phyloP scores from a whole-genome alignment of 2,888 invertebrate species.

The Stenodema calcarata region DNA sequence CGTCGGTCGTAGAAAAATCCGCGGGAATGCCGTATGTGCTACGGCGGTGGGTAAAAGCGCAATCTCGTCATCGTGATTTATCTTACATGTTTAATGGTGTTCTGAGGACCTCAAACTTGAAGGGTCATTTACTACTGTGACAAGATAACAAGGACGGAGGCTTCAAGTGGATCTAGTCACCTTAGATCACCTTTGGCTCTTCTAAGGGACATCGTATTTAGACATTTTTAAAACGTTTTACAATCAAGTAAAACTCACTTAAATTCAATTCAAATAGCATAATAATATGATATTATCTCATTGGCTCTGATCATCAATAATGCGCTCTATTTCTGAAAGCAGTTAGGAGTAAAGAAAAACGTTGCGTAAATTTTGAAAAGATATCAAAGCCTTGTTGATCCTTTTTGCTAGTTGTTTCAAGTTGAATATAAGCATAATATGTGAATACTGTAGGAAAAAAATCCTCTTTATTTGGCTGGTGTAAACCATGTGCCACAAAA shows the following conservation, averaged over 20 bases:
- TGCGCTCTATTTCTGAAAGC: too few relatives aligned
- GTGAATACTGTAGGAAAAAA: too few relatives aligned
- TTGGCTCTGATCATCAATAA: too few relatives aligned
- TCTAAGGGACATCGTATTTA: not conserved
- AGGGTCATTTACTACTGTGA: conserved; percentile 20
- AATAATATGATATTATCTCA: too few relatives aligned
- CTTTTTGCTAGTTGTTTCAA: too few relatives aligned
- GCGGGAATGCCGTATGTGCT: not conserved
- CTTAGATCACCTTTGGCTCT: not conserved
- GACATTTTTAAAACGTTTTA: not conserved
- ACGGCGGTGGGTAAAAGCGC: not conserved
- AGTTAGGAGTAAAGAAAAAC: too few relatives aligned
- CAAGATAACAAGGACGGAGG: not conserved
- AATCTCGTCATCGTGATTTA: not conserved
- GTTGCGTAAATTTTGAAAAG: too few relatives aligned
- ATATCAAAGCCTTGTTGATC: too few relatives aligned
- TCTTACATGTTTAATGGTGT: not conserved
- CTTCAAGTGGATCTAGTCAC: not conserved
- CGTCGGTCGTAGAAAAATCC: not conserved
- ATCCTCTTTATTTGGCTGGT: too few relatives aligned
- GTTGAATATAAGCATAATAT: too few relatives aligned
- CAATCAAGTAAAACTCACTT: not conserved
- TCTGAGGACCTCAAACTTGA: conserved; percentile 10
- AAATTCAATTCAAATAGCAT: not conserved
- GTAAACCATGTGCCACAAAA: too few relatives aligned